Base-by-base conservation (phyloP, 2,888 invertebrate genomes). In the Agelastica alni region DNA sequence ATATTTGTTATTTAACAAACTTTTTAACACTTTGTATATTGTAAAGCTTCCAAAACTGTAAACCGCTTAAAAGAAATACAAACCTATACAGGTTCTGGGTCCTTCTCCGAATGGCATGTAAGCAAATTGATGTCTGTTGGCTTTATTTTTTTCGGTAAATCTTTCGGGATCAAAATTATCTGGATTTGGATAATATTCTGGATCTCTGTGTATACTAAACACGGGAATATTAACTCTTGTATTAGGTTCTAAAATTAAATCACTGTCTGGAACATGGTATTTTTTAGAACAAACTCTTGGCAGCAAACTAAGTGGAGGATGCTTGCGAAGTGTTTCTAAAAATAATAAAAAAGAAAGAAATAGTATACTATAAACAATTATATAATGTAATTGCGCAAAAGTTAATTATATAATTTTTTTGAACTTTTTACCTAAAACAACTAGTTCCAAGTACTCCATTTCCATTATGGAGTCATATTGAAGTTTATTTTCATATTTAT, bases 31-130 rank as follows among this genome's bases (percentile, higher is more conserved):
- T n/a, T 3, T 6, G n/a, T 14, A 32, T 44, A 56, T n/a, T n/a
- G n/a, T n/a, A n/a, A n/a, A n/a, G n/a, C n/a, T n/a, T n/a, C n/a
- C n/a, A n/a, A n/a, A n/a, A n/a, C n/a, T n/a, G n/a, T n/a, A n/a
- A n/a, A n/a, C n/a, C n/a, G n/a, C n/a, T n/a, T n/a, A n/a, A n/a
- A n/a, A n/a, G n/a, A n/a, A n/a, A 26, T 22, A 34, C 47, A 56
- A 62, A 74, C 75, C 75, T 43, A 75, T 73, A 59, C 76, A 76
- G 26, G 66, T 67, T 47, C 73, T 67, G 1, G 75, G 75, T 3
- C 75, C 75, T 51, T 71, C 71, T 5, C 75, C 75, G 57, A 76
- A 76, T 1, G 75, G 73, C 51, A 74, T 46, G 45, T 62, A 73
- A 7, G 60, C 49, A 20, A 57, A 65, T 4, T 51, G 58, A 18